A percentile compares a stretch with the other conserved stretches of the same genome.
Evolutionary conservation across 2,113 vertebrate genomes (phyloP).

Genomic region (Beaufortia kweichowensis): DNA sequence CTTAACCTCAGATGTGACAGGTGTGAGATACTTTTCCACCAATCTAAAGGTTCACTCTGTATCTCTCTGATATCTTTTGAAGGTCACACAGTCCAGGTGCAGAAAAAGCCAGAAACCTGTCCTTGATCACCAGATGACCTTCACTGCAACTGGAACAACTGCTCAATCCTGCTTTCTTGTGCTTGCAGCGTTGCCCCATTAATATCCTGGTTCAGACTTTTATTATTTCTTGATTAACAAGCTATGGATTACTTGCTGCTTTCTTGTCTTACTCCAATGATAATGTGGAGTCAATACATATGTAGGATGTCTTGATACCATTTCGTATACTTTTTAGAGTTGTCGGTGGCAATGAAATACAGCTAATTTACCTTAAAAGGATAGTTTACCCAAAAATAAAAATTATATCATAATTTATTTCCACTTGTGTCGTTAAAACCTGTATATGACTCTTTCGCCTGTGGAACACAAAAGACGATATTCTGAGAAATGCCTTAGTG

Average conservation of each 20-base stretch:
- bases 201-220: background rate
- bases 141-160: conserved; percentile 13
- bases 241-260: background rate
- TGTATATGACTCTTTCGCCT: no score
- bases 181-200: background rate
- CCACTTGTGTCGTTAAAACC: no score
- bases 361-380: no score
- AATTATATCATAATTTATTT: no score
- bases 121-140: conserved; percentile 11
- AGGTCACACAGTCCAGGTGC: background rate
- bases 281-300: no score
- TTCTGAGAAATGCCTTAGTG: no score
- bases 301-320: no score
- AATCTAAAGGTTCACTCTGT: background rate
- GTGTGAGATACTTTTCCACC: background rate
- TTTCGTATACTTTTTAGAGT: no score
- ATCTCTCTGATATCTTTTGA: background rate
- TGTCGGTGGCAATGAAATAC: no score
- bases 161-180: background rate
- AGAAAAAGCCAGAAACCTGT: background rate
- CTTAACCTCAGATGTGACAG: background rate
- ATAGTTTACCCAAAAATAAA: no score
- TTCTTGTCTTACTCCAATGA: background rate
- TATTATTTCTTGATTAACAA: background rate
- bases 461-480: no score